Evolutionary conservation across 2,113 vertebrate genomes (phyloP), one percentile per base, ranked within the genome.

Genomic region (Corydoras sp.): DNA sequence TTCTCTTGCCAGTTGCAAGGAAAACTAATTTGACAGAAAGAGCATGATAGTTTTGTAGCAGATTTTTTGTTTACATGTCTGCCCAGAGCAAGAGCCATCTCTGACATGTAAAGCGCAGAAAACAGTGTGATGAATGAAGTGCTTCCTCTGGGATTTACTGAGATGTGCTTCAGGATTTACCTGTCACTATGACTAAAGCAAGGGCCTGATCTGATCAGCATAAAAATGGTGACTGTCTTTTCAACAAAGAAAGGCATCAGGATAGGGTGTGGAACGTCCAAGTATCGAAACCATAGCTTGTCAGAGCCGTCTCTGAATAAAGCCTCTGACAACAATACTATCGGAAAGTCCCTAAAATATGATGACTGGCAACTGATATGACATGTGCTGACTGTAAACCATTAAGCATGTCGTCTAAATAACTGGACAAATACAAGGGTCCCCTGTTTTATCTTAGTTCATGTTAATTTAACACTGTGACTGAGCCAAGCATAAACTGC

Each of bases 81-180:
- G 54, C 58, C 58, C 30, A 15, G 69, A 24, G 66, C 66, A 58
- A 80, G 69, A 30, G n/a, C 35, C 51, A 56, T 55, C 70, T 69
- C 70, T 76, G 67, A 69, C 58, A 76, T 69, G 71, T 70, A 67
- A 71, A 74, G 63, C 66, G 12, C 29, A 73, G 67, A 73, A 63
- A 71, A 71, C 71, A 64, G 35, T 50, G 32, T 35, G 49, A 62
- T 81, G 78, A 81, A 78, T 78, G 73, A 68, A 69, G 71, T 72
- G 68, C 35, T 76, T 73, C 68, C 59, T 65, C 60, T 9, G 66
- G 62, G 67, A 63, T 69, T 75, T n/a, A 68, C 71, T 65, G 63
- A 58, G 29, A 43, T 63, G 50, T 43, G 58, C 68, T 73, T 29
- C 24, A 68, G 64, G 65, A 75, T 74, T 51, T 77, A 65, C 68